Evolutionary conservation across 2,113 vertebrate genomes (phyloP).

Genomic region (Regulus satrapa): DNA sequence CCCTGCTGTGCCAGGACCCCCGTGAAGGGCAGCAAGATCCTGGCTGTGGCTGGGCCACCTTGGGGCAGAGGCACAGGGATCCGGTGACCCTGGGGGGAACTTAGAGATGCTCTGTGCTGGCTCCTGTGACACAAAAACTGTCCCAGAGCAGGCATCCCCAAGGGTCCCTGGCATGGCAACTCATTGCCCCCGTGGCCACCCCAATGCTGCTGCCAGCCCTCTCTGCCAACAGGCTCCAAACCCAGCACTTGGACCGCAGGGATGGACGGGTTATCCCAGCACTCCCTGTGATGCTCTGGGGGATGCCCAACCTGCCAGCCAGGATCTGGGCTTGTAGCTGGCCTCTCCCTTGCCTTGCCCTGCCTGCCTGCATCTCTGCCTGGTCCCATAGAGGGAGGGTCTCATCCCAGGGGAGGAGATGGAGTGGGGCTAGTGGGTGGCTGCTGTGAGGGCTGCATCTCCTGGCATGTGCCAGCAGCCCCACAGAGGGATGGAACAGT

Average conservation of each 20-base stretch:
- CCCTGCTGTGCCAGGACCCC: neutral
- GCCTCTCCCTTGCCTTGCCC: neutral
- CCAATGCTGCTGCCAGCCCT: accelerated
- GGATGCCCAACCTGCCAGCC: neutral
- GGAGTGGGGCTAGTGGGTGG: accelerated
- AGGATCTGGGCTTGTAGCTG: neutral
- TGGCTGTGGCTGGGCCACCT: accelerated
- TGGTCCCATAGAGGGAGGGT: no score
- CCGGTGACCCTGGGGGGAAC: accelerated
- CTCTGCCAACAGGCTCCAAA: neutral
- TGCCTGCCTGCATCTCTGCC: neutral
- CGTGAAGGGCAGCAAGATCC: accelerated
- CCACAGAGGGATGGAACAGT: neutral
- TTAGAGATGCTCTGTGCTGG: neutral
- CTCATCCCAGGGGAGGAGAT: neutral
- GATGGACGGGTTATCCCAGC: neutral
- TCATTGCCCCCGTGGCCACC: accelerated
- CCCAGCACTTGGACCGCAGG: neutral
- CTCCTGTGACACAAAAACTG: neutral
- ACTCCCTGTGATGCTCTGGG: neutral
- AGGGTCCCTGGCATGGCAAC: neutral
- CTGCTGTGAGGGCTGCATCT: neutral
- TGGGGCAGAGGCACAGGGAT: neutral
- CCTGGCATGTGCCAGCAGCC: accelerated
- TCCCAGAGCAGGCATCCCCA: neutral